Conservation (phyloP, 2,888 invertebrate species). For the Brachypalpus laphriformis region DNA sequence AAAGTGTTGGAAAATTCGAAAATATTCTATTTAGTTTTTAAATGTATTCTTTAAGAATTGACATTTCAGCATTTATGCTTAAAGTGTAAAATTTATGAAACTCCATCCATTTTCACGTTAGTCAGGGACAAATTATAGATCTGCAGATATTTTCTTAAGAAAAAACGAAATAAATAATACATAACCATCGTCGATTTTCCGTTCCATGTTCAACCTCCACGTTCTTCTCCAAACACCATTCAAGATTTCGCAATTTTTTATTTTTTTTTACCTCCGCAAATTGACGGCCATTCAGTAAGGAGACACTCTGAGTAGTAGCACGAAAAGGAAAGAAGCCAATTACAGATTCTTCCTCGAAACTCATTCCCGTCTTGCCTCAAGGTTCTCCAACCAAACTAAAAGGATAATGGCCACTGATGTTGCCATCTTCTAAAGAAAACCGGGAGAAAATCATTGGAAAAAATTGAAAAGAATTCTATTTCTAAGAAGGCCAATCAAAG, state of each 20-base stretch:
- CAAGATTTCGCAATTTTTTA: neutral
- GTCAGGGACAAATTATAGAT: slow-evolving; percentile 40
- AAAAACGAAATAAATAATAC: neutral
- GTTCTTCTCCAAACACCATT: slow-evolving; percentile 4
- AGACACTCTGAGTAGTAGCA: slow-evolving; percentile 69
- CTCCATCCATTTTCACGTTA: slow-evolving; percentile 26
- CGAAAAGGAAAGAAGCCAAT: slow-evolving; percentile 76
- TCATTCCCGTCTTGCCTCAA: slow-evolving; percentile 32
- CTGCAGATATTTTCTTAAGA: neutral
- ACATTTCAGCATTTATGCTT: neutral
- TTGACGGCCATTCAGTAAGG: slow-evolving; percentile 75
- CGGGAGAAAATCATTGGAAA: slow-evolving; percentile 41
- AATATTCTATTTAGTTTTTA: no score
- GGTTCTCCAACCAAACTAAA: slow-evolving; percentile 23
- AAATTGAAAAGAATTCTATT: slow-evolving; percentile 72
- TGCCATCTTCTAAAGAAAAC: slow-evolving; percentile 29
- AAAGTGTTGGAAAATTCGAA: no score
- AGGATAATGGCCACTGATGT: slow-evolving; percentile 60
- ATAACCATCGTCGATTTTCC: slow-evolving; percentile 18
- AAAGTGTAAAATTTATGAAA: neutral
- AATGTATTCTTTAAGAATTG: no score
- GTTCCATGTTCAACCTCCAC: neutral
- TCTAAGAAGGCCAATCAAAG: slow-evolving; percentile 80
- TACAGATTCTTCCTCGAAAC: slow-evolving; percentile 52
- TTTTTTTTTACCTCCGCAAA: slow-evolving; percentile 45